Evolutionary conservation across 2,797 vertebrate species (phyloP).

Genomic region (Lepus oiostolus): DNA sequence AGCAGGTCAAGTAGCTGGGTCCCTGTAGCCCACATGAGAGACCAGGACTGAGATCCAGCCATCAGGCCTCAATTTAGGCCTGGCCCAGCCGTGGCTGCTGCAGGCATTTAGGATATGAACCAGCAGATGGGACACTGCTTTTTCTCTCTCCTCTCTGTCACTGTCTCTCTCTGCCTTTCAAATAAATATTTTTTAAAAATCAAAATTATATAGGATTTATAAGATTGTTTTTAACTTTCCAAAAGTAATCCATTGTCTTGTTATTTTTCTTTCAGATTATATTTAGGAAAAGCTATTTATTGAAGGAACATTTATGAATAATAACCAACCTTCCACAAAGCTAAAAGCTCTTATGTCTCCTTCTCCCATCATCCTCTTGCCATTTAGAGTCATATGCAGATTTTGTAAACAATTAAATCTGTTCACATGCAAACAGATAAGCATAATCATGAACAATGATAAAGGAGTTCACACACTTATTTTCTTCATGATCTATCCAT

Average conservation of each 20-base stretch:
- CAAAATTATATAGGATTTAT: neutral
- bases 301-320: conserved; percentile 60
- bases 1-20: no score
- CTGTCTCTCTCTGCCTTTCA: no score
- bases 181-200: neutral
- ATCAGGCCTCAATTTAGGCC: no score
- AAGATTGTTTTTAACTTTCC: conserved; percentile 42
- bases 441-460: conserved; percentile 64
- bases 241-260: conserved; percentile 42
- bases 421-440: conserved; percentile 73
- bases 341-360: conserved; percentile 26
- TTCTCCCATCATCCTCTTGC: neutral
- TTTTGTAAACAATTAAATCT: conserved; percentile 77
- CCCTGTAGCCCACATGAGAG: no score
- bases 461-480: conserved; percentile 60
- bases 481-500: conserved; percentile 46
- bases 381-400: conserved; percentile 55
- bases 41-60: no score
- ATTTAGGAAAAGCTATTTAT: conserved; percentile 67
- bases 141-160: no score
- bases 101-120: no score
- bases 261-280: conserved; percentile 56
- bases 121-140: no score
- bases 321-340: conserved; percentile 39
- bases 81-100: no score